Conservation (phyloP, 1,140 invertebrate species). For the Calephelis nemesis region DNA sequence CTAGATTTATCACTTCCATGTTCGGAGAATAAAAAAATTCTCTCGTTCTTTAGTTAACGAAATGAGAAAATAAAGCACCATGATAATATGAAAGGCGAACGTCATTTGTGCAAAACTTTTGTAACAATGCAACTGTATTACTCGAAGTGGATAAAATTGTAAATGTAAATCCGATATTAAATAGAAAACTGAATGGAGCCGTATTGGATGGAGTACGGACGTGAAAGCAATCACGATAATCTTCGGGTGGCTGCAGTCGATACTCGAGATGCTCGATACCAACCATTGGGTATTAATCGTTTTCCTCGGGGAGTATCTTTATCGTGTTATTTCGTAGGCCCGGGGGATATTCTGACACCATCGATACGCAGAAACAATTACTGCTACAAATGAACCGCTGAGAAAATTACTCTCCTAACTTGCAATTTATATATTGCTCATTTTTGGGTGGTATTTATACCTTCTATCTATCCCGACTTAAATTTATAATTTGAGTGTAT, state of each 20-base stretch:
- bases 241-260: constrained; percentile 32
- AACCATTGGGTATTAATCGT: constrained; percentile 43
- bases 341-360: constrained; percentile 25
- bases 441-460: not conserved
- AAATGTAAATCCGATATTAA: constrained; percentile 39
- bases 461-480: not conserved
- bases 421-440: constrained; percentile 11
- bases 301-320: constrained; percentile 34
- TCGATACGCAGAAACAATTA: constrained; percentile 35
- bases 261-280: constrained; percentile 19
- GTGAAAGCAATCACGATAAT: constrained; percentile 44
- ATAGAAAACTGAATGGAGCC: constrained; percentile 39
- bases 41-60: too few relatives aligned
- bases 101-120: constrained; percentile 21
- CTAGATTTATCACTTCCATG: too few relatives aligned
- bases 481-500: too few relatives aligned
- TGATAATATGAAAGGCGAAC: constrained; percentile 20
- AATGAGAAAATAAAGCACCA: constrained; percentile 6
- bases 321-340: constrained; percentile 34
- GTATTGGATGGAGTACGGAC: constrained; percentile 38
- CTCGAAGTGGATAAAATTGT: constrained; percentile 32
- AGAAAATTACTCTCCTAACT: constrained; percentile 15
- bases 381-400: constrained; percentile 18
- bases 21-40: too few relatives aligned
- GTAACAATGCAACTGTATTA: constrained; percentile 33